Conservation (phyloP, 2,888 invertebrate genomes). For the Drosophila nr. perissopoda region DNA sequence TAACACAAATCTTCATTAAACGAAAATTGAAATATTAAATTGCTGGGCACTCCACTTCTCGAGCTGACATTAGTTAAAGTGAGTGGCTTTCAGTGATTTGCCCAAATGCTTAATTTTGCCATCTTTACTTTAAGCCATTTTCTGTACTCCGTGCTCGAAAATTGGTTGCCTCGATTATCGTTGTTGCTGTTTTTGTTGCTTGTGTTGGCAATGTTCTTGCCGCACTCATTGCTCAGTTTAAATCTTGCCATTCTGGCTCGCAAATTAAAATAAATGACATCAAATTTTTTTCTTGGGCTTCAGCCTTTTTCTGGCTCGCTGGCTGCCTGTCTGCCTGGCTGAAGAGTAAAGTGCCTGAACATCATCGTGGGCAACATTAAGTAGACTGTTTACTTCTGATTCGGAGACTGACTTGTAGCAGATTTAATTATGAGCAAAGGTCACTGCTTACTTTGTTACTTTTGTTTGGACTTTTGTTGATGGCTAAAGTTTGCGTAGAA, state of each 20-base stretch:
- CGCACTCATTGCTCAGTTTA: slow-evolving; percentile 57
- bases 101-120: slow-evolving; percentile 10
- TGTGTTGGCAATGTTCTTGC: slow-evolving; percentile 23
- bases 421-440: slow-evolving; percentile 65
- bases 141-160: not conserved
- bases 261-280: slow-evolving; percentile 74
- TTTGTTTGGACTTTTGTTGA: slow-evolving; percentile 24
- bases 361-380: slow-evolving; percentile 46
- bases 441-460: slow-evolving; percentile 9
- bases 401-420: slow-evolving; percentile 37
- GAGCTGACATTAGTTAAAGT: slow-evolving; percentile 12
- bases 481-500: slow-evolving; percentile 36
- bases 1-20: not conserved
- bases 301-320: slow-evolving; percentile 27
- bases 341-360: slow-evolving; percentile 32
- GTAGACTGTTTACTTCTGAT: slow-evolving; percentile 60
- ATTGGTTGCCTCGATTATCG: slow-evolving; percentile 6
- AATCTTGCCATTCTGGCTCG: slow-evolving; percentile 61
- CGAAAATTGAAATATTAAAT: slow-evolving; percentile 2
- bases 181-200: slow-evolving; percentile 7
- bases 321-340: not conserved
- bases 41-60: slow-evolving; percentile 4
- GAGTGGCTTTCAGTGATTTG: slow-evolving; percentile 21
- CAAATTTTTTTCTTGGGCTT: slow-evolving; percentile 46
- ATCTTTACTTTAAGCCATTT: slow-evolving; percentile 15